Evolutionary conservation across 2,113 vertebrate species (phyloP).

Genomic region (Nothobranchius furzeri): DNA sequence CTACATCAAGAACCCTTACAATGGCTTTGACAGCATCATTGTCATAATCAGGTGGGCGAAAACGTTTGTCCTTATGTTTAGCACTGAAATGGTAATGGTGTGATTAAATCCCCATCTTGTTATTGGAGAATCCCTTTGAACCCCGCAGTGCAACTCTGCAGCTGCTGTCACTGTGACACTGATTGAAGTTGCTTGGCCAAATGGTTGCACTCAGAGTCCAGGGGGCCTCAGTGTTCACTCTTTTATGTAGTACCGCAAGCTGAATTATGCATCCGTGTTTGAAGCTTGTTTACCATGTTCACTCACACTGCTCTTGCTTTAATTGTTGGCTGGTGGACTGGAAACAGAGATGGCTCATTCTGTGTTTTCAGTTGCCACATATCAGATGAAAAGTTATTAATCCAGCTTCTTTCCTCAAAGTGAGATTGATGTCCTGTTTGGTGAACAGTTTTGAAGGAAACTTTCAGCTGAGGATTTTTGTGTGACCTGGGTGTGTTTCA

Average conservation of each 20-base stretch:
- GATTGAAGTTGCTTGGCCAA: conserved; percentile 30
- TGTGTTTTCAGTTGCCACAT: conserved; percentile 12
- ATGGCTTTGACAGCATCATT: conserved; percentile 94
- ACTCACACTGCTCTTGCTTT: conserved; percentile 12
- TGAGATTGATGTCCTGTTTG: neutral
- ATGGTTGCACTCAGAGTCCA: conserved; percentile 23
- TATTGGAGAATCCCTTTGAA: conserved; percentile 13
- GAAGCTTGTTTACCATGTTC: conserved; percentile 52
- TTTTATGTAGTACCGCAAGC: conserved; percentile 58
- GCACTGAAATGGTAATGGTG: conserved; percentile 3
- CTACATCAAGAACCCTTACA: conserved; percentile 97
- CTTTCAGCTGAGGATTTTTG: conserved; percentile 6
- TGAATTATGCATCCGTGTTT: conserved; percentile 62
- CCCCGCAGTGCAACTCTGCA: neutral
- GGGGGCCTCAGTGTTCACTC: conserved; percentile 37
- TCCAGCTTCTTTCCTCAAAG: neutral
- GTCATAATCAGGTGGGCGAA: conserved; percentile 92
- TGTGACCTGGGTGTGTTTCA: conserved; percentile 54
- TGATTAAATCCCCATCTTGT: neutral
- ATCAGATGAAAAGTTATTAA: conserved; percentile 7
- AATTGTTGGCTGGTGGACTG: conserved; percentile 22
- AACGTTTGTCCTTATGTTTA: conserved; percentile 20
- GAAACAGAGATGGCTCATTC: conserved; percentile 32
- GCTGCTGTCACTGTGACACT: conserved; percentile 26
- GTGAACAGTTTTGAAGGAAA: neutral